Conservation (phyloP, 2,113 vertebrate genomes). For the Panthera leo region DNA sequence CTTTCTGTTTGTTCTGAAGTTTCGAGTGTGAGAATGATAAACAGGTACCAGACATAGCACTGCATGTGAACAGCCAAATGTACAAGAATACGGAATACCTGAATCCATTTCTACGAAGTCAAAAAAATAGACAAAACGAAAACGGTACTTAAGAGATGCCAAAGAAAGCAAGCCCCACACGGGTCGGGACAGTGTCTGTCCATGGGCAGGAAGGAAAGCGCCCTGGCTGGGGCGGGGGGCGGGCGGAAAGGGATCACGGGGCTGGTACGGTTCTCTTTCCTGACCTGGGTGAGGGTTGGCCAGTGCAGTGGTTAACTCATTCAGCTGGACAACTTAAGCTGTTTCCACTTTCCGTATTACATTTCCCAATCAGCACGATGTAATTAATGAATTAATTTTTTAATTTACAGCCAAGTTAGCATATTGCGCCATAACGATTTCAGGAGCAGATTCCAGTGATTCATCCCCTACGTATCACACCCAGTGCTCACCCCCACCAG, state of each 20-base stretch:
- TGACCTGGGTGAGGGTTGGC: accelerated
- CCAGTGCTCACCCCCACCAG: too few relatives aligned
- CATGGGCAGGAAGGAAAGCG: background rate
- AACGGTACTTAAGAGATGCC: background rate
- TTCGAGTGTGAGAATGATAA: background rate
- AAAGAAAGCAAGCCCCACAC: background rate
- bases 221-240: accelerated
- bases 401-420: too few relatives aligned
- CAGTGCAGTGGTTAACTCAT: background rate
- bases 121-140: background rate
- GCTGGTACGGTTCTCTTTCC: accelerated
- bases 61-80: background rate
- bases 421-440: too few relatives aligned
- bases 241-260: accelerated
- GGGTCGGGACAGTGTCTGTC: accelerated
- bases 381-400: background rate
- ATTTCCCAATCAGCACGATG: background rate
- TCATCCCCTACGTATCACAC: too few relatives aligned
- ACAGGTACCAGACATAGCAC: accelerated
- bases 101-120: background rate
- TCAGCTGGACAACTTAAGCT: background rate
- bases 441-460: too few relatives aligned
- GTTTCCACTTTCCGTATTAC: background rate
- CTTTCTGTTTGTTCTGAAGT: background rate
- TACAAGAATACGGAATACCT: accelerated